Conservation (phyloP, 2,797 vertebrate species). For the Alfaro cultratus region DNA sequence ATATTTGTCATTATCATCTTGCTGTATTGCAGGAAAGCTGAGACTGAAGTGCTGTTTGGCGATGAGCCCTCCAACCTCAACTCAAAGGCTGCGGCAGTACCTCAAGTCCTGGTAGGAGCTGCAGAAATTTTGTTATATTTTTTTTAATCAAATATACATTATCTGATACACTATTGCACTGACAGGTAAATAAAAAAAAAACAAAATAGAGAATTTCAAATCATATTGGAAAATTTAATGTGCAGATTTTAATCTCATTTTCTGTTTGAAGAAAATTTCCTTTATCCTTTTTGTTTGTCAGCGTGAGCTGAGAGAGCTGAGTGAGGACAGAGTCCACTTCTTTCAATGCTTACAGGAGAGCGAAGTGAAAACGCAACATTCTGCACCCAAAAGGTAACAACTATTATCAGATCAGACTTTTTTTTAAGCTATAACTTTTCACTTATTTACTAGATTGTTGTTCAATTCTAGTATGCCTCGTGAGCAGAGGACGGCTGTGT, state of each 20-base stretch:
- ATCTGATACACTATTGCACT: background rate
- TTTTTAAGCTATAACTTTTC: background rate
- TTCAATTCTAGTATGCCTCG: slow-evolving; percentile 58
- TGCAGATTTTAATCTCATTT: background rate
- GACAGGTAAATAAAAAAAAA: background rate
- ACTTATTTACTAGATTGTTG: background rate
- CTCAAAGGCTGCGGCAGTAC: slow-evolving; percentile 63
- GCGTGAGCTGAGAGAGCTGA: slow-evolving; percentile 79
- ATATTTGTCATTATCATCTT: background rate
- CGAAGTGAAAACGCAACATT: slow-evolving; percentile 56
- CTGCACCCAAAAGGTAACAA: slow-evolving; percentile 61
- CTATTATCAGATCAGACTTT: background rate
- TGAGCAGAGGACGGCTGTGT: slow-evolving; percentile 72
- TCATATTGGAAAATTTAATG: background rate
- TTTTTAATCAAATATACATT: background rate
- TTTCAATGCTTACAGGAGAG: slow-evolving; percentile 79
- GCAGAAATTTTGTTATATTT: background rate
- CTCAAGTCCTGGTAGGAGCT: slow-evolving; percentile 79
- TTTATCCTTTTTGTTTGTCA: slow-evolving; percentile 32
- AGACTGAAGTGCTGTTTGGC: slow-evolving; percentile 75
- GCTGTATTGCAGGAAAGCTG: slow-evolving; percentile 74
- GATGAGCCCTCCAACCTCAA: slow-evolving; percentile 32
- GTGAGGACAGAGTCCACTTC: slow-evolving; percentile 78
- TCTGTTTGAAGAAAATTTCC: background rate
- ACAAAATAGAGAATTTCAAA: background rate